Conservation (phyloP, 2,888 invertebrate genomes). For the Spatulosminthurus flaviceps region DNA sequence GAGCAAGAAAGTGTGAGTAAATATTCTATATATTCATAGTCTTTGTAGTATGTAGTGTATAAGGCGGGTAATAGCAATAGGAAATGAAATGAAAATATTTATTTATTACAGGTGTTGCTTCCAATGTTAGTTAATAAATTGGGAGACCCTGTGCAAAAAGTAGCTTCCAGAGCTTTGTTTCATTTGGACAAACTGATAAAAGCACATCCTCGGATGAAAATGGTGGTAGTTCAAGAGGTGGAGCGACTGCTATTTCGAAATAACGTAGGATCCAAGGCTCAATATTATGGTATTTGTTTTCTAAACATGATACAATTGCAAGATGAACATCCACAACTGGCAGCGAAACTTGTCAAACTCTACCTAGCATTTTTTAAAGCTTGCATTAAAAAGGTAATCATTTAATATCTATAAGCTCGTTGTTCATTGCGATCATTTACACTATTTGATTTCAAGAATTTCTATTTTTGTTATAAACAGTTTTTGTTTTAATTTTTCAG, state of each 20-base stretch:
- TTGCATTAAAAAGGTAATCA: constrained; percentile 77
- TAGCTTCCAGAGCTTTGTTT: constrained; percentile 88
- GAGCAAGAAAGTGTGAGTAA: constrained; percentile 81
- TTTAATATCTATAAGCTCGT: too few relatives aligned
- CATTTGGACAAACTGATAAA: constrained; percentile 82
- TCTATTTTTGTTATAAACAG: too few relatives aligned
- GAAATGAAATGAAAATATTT: too few relatives aligned
- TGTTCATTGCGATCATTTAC: too few relatives aligned
- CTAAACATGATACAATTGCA: constrained; percentile 84
- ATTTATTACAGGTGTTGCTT: constrained; percentile 73
- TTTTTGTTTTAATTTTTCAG: too few relatives aligned
- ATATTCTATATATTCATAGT: too few relatives aligned
- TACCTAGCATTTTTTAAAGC: constrained; percentile 97
- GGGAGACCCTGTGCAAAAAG: constrained; percentile 89
- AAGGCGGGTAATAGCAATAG: too few relatives aligned
- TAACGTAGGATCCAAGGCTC: constrained; percentile 85
- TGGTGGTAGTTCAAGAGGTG: constrained; percentile 84
- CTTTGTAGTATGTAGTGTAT: too few relatives aligned
- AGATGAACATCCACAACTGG: constrained; percentile 78
- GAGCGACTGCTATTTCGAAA: constrained; percentile 87
- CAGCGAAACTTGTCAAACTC: constrained; percentile 84
- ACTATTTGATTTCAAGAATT: too few relatives aligned
- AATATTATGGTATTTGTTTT: constrained; percentile 93
- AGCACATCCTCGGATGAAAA: constrained; percentile 91
- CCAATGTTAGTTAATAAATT: constrained; percentile 90